Evolutionary conservation across 1,140 invertebrate genomes (phyloP).

Genomic region (Platorchestia sp.): DNA sequence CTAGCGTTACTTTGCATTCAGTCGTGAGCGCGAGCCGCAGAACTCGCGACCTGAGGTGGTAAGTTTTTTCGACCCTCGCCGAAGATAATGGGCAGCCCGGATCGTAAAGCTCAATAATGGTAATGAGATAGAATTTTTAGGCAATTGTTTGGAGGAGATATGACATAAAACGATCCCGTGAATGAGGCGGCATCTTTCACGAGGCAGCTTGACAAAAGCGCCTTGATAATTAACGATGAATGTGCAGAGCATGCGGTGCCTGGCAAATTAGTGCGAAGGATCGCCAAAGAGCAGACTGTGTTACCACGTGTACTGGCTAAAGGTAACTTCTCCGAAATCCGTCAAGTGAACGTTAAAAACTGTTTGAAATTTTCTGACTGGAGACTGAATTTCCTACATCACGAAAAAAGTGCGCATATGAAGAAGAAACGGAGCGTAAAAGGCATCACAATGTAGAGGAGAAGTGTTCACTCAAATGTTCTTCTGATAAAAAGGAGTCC

Average conservation of each 20-base stretch:
- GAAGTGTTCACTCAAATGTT: not conserved
- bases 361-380: not conserved
- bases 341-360: not conserved
- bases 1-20: not conserved
- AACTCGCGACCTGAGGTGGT: not conserved
- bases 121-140: slow-evolving; percentile 56
- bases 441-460: not conserved
- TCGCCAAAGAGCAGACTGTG: not conserved
- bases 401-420: not conserved
- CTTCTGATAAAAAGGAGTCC: no score
- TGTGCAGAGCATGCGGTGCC: not conserved
- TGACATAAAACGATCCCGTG: slow-evolving; percentile 24
- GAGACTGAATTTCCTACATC: not conserved
- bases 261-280: not conserved
- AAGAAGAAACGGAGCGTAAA: not conserved
- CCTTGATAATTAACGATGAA: not conserved
- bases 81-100: slow-evolving; percentile 5
- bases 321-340: not conserved
- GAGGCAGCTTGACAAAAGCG: not conserved
- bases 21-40: not conserved
- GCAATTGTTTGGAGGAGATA: slow-evolving; percentile 46
- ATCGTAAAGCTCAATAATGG: slow-evolving; percentile 37
- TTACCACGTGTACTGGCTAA: not conserved
- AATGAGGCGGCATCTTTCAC: slow-evolving; percentile 21
- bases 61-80: not conserved